A percentile compares a stretch with the other conserved stretches of the same genome.
These are phyloP conservation scores for Agrochola lota DNA, from an alignment of 2,888 invertebrate species.

Conservation along the genomic window DNA sequence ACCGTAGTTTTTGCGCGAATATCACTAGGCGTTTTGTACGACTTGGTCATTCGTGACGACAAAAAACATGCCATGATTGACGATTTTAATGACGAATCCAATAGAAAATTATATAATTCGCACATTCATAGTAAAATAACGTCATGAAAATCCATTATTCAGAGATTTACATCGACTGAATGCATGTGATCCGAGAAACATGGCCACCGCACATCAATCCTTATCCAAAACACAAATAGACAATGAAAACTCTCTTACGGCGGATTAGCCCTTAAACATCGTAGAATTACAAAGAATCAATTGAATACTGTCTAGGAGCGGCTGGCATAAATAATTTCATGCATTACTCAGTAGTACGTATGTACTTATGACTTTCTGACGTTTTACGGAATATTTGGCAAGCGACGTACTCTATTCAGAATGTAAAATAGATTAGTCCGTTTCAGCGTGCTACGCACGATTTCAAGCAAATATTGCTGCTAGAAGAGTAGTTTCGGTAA, in stretches of 20 bases:
- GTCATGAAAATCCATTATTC: conserved; percentile 80
- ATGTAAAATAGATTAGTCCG: conserved; percentile 82
- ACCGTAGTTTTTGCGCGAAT: conserved; percentile 89
- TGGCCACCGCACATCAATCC: conserved; percentile 87
- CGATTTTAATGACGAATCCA: conserved; percentile 75
- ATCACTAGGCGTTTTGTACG: conserved; percentile 78
- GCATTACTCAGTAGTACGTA: conserved; percentile 89
- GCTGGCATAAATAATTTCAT: conserved; percentile 88
- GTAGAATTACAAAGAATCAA: conserved; percentile 84
- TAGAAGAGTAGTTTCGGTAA: conserved; percentile 76
- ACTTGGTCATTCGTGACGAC: conserved; percentile 76
- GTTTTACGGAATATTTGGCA: conserved; percentile 91
- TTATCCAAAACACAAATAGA: conserved; percentile 87
- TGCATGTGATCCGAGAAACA: conserved; percentile 90
- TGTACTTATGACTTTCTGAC: conserved; percentile 90
- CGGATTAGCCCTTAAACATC: conserved; percentile 75
- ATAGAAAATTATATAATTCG: conserved; percentile 86
- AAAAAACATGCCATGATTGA: conserved; percentile 78
- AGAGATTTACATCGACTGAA: conserved; percentile 81
- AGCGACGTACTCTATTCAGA: conserved; percentile 87
- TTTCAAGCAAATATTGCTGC: conserved; percentile 74
- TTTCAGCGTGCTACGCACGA: conserved; percentile 81
- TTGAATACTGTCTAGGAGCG: conserved; percentile 84
- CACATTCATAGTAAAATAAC: conserved; percentile 80
- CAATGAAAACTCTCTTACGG: conserved; percentile 83